Conservation (phyloP, 2,888 invertebrate species). For the Schizotus pectinicornis region DNA sequence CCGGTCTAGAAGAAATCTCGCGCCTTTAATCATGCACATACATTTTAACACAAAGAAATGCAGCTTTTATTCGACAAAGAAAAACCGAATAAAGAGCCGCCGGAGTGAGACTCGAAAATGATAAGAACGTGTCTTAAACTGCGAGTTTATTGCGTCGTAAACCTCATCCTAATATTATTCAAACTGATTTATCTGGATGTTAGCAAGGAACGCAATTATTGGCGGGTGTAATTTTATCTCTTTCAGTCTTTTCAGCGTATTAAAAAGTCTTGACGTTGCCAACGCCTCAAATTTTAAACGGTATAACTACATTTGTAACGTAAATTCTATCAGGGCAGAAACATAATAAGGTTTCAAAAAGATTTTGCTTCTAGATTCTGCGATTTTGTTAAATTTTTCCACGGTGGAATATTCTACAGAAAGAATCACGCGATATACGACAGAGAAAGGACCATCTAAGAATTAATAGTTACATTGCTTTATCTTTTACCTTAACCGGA, state of each 20-base stretch:
- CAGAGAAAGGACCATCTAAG: too few species aligned
- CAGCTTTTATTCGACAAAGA: constrained; percentile 28
- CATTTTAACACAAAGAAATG: constrained; percentile 33
- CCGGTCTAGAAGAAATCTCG: constrained; percentile 17
- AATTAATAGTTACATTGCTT: too few species aligned
- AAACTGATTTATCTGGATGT: constrained; percentile 27
- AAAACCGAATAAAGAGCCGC: constrained; percentile 30
- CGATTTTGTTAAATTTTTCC: too few species aligned
- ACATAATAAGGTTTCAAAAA: too few species aligned
- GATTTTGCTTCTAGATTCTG: too few species aligned
- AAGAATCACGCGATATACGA: too few species aligned
- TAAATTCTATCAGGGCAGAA: too few species aligned
- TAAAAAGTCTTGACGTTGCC: constrained; percentile 21
- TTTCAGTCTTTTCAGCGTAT: background rate
- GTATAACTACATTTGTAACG: too few species aligned
- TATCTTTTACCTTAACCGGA: too few species aligned
- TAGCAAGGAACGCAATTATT: constrained; percentile 23
- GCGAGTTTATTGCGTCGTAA: constrained; percentile 34
- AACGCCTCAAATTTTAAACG: constrained; percentile 21
- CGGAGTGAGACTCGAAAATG: constrained; percentile 32
- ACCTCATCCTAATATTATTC: constrained; percentile 30
- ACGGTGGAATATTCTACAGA: too few species aligned
- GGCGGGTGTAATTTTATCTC: constrained; percentile 25
- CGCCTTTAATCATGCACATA: constrained; percentile 32
- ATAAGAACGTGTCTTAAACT: constrained; percentile 34